These are phyloP conservation scores for Calameuta idolon DNA, from an alignment of 2,888 invertebrate genomes.

Conservation along the genomic window DNA sequence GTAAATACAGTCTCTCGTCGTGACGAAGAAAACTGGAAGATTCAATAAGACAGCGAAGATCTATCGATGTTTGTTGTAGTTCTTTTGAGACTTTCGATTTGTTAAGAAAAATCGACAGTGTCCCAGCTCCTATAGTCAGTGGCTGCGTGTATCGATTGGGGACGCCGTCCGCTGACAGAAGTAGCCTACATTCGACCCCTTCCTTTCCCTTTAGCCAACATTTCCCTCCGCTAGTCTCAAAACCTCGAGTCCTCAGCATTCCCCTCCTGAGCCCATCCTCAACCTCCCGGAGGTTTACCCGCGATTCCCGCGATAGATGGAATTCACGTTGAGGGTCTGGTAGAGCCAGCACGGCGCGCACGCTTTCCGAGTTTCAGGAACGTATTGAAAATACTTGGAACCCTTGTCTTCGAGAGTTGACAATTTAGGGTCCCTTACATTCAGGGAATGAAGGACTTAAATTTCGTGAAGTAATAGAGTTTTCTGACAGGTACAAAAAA, in stretches of 20 bases:
- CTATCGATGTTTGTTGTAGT: not conserved
- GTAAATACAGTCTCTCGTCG: not conserved
- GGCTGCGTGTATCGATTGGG: constrained; percentile 61
- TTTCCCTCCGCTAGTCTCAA: constrained; percentile 25
- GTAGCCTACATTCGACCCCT: constrained; percentile 60
- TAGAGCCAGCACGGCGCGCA: constrained; percentile 12
- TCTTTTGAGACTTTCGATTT: not conserved
- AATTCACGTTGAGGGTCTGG: constrained; percentile 3
- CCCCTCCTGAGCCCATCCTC: constrained; percentile 34
- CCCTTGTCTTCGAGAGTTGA: not conserved
- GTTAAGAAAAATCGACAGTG: not conserved
- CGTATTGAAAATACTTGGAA: constrained; percentile 8
- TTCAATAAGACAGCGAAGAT: not conserved
- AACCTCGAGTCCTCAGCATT: constrained; percentile 53
- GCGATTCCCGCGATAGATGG: constrained; percentile 12
- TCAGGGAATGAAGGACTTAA: not conserved
- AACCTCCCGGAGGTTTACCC: constrained; percentile 13
- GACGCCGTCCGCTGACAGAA: constrained; percentile 62
- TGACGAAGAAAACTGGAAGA: not conserved
- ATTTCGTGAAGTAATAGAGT: not conserved
- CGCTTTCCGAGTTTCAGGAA: constrained; percentile 9
- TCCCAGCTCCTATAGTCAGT: constrained; percentile 22
- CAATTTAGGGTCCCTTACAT: not conserved
- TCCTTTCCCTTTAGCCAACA: constrained; percentile 28
- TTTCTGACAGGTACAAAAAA: not conserved